Conservation (phyloP, 2,888 invertebrate species). For the Drosophila rellima region DNA sequence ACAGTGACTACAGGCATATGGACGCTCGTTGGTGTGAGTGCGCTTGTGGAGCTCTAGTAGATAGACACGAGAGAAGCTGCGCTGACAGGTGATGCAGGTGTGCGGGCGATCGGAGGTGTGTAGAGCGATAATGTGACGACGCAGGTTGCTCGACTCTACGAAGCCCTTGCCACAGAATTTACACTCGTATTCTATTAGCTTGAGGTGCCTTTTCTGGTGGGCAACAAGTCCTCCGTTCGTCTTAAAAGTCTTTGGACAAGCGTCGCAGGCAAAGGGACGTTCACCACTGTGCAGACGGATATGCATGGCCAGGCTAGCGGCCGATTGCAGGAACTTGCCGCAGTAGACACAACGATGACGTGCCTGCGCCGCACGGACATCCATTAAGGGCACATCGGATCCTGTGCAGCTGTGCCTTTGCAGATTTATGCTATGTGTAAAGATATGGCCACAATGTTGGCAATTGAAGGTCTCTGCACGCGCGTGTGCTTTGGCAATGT, state of each 20-base stretch:
- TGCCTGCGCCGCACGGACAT: constrained; percentile 65
- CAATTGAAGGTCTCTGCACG: constrained; percentile 45
- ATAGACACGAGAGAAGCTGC: constrained; percentile 82
- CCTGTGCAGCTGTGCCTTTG: constrained; percentile 43
- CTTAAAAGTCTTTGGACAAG: constrained; percentile 82
- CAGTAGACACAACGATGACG: constrained; percentile 70
- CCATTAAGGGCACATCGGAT: constrained; percentile 82
- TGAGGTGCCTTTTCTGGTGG: constrained; percentile 78
- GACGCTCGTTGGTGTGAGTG: constrained; percentile 84
- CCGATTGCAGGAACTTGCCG: constrained; percentile 66
- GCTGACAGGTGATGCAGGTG: constrained; percentile 78
- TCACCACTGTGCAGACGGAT: constrained; percentile 82
- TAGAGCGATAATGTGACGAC: constrained; percentile 76
- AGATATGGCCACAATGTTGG: constrained; percentile 59
- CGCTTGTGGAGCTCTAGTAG: constrained; percentile 86
- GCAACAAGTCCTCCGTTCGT: constrained; percentile 78
- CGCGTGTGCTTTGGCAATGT: constrained; percentile 64
- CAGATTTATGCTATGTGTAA: constrained; percentile 46
- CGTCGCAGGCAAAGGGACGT: constrained; percentile 79
- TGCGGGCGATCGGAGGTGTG: constrained; percentile 84
- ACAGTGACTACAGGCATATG: constrained; percentile 81
- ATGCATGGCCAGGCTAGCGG: constrained; percentile 75
- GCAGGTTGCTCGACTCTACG: constrained; percentile 81
- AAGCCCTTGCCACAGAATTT: constrained; percentile 78
- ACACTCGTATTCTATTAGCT: constrained; percentile 68